Evolutionary conservation across 1,140 invertebrate species (phyloP), one percentile per base, ranked within the genome.

Genomic region (Euglossa dilemma): DNA sequence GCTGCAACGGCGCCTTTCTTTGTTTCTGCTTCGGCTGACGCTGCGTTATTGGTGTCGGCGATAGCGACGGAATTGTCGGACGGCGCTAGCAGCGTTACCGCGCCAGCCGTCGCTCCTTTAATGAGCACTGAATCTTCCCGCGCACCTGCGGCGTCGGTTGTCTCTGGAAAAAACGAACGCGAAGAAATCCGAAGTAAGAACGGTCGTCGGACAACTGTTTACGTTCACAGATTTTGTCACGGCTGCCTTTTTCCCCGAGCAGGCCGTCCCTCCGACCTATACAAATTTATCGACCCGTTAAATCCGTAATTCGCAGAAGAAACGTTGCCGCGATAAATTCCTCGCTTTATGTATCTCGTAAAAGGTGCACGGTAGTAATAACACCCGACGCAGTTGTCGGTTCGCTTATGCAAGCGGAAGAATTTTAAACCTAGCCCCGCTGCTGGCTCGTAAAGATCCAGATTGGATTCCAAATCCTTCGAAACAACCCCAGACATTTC

Each of bases 281-380:
- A 63, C 2, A 12, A 74, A 74, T 61, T 80, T 66, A 56, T 54
- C 11, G 12, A 5, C 1, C 11, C 11, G 43, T n/a, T 72, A 63
- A 72, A 80, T 9, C 6, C 8, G 59, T 20, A 47, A 23, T 47
- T 43, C 50, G 28, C 28, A 11, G 6, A 36, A 18, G 14, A 43
- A 64, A 66, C 23, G 11, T 6, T 28, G 9, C 7, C 11, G 5
- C 23, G 3, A 81, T 74, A 74, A 81, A 81, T 81, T 66, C 59
- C 36, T 66, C n/a, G 59, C 23, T 81, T 81, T 81, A 81, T 66
- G 79, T 63, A 23, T n/a, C n/a, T 74, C 71, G 43, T 81, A 74
- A 81, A 81, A 81, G 43, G 45, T 43, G 16, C 25, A 16, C 3
- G 25, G 6, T 50, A 25, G 63, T n/a, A 45, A 67, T 67, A 66